A percentile compares a stretch with the other conserved stretches of the same genome.
Conservation (phyloP, 2,113 vertebrate genomes). For the Catharus minimus region DNA sequence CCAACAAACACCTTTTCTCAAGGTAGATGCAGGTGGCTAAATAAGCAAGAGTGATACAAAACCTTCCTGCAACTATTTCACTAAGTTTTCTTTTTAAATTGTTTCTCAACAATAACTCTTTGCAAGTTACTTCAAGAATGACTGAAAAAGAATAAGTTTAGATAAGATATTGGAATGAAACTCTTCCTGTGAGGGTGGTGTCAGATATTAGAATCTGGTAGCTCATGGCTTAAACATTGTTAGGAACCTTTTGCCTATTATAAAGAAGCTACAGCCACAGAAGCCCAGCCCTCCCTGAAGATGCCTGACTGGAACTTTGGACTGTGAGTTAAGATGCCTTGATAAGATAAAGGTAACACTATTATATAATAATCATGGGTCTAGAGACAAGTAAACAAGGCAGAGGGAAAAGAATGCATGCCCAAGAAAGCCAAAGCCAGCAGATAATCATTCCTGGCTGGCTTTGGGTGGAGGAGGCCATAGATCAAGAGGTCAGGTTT, state of each 20-base stretch:
- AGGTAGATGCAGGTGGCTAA: not conserved
- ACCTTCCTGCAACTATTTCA: not conserved
- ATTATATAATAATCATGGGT: not conserved
- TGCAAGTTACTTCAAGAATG: not conserved
- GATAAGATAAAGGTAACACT: not conserved
- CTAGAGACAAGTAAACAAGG: not conserved
- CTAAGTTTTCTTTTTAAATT: not conserved
- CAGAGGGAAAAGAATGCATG: not conserved
- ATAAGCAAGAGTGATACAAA: not conserved
- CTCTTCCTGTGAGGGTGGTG: not conserved
- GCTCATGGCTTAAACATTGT: not conserved
- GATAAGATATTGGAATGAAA: not conserved
- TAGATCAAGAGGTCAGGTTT: not conserved
- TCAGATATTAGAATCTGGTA: not conserved
- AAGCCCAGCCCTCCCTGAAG: not conserved
- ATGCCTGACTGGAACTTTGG: not conserved
- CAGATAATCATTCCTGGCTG: not conserved
- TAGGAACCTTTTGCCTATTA: not conserved
- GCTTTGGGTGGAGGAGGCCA: not conserved
- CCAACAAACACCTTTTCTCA: not conserved
- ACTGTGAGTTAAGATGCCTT: not conserved
- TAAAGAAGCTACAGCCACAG: not conserved
- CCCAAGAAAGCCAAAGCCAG: not conserved
- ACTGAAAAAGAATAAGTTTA: not conserved
- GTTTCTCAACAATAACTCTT: not conserved